phyloP scores from a whole-genome alignment of 2,888 invertebrate genomes.

The Pogonocherus hispidulus region DNA sequence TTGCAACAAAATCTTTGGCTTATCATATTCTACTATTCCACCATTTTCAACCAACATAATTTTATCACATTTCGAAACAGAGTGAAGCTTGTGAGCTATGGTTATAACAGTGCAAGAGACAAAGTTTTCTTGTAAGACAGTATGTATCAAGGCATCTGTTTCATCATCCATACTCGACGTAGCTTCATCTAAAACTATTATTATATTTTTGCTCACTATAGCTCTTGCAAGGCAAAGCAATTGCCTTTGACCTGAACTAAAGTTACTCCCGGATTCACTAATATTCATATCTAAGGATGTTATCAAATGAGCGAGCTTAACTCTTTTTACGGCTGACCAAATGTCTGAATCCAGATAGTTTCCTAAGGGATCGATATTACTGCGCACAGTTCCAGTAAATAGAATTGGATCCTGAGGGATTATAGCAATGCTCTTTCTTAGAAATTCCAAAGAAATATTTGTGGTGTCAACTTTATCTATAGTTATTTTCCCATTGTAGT shows the following conservation, averaged over 20 bases:
- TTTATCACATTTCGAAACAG: constrained; percentile 88
- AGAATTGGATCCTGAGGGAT: constrained; percentile 90
- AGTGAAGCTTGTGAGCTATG: constrained; percentile 87
- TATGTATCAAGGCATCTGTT: constrained; percentile 82
- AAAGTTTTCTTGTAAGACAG: constrained; percentile 81
- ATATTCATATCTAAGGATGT: constrained; percentile 70
- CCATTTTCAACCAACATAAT: constrained; percentile 87
- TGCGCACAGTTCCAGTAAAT: constrained; percentile 77
- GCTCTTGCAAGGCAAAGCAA: constrained; percentile 79
- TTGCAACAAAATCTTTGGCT: constrained; percentile 78
- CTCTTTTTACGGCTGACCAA: constrained; percentile 59
- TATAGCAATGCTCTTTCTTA: constrained; percentile 80
- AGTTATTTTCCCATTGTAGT: constrained; percentile 71
- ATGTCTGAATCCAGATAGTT: constrained; percentile 51
- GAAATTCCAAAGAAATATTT: constrained; percentile 46
- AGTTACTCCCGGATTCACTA: constrained; percentile 57
- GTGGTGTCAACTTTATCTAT: constrained; percentile 79
- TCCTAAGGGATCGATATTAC: constrained; percentile 56
- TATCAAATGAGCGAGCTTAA: constrained; percentile 69
- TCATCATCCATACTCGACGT: constrained; percentile 88
- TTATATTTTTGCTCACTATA: constrained; percentile 67
- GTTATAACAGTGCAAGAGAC: constrained; percentile 84
- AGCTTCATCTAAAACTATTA: constrained; percentile 76
- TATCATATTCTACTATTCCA: constrained; percentile 80
- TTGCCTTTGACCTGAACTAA: constrained; percentile 73